Evolutionary conservation across 2,888 invertebrate species (phyloP), one percentile per base, ranked within the genome.

Genomic region (Drosophila demipolita): DNA sequence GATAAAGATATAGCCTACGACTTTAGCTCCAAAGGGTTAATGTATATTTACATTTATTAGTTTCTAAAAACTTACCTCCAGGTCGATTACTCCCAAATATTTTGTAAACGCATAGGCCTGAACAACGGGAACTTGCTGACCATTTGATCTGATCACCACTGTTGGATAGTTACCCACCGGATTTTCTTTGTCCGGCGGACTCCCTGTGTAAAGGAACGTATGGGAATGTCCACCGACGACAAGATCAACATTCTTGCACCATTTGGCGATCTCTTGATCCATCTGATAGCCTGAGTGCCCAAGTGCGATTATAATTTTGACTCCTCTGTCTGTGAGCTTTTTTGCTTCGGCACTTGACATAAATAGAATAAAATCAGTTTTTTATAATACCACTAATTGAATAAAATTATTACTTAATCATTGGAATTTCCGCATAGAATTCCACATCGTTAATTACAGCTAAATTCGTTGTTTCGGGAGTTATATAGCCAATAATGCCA

Each of bases 91-190:
- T 95, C 98, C 98, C 71, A 98, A 93, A 91, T 98, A 98, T 93
- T 98, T 98, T 1, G 98, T 98, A 89, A 96, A 97, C 0, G 97
- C 97, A 87, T 96, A 98, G 0, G 97, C 98, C 93, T 98, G 98
- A 0, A 98, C 97, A 0, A 97, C 97, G 1, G 97, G 96, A 1
- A 96, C 96, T 71, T 94, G 93, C 91, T 95, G 95, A 0, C 97
- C 96, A 67, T 94, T 95, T 8, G 92, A 73, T 92, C 97, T 96
- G 12, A 93, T 94, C 0, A 98, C 94, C 38, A 96, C 93, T 0
- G 94, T 95, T 0, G 98, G 98, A 93, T 98, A 98, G 0, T 95
- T 94, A 1, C 96, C 98, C 80, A 95, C 94, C 0, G 95, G 94
- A 33, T 92, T 89, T 86, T 98, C 97, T 0, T 92, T 86, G 78